Conservation (phyloP, 2,888 invertebrate genomes). For the Atherix ibis region DNA sequence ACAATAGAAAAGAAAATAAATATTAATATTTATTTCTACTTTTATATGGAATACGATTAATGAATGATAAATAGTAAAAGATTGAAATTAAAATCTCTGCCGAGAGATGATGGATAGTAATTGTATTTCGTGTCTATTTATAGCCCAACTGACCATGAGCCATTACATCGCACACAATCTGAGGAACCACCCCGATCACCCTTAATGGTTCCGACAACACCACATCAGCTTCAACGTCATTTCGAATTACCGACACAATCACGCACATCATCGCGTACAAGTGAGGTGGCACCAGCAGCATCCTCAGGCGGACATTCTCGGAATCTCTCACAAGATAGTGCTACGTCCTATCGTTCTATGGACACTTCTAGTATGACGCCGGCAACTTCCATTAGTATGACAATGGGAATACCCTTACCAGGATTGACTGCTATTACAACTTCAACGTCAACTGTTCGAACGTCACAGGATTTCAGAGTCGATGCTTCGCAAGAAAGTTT, state of each 20-base stretch:
- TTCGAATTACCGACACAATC: conserved; percentile 25
- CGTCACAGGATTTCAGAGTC: conserved; percentile 9
- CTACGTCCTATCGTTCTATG: conserved; percentile 15
- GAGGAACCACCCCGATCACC: conserved; percentile 65
- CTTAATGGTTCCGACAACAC: conserved; percentile 17
- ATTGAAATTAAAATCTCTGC: no score
- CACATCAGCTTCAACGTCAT: conserved; percentile 11
- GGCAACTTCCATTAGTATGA: conserved; percentile 9
- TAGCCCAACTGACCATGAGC: conserved; percentile 50
- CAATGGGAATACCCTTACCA: conserved; percentile 1
- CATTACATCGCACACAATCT: conserved; percentile 66
- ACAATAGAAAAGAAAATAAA: no score
- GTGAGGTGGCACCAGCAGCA: conserved; percentile 13
- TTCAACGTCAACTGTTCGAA: conserved; percentile 7
- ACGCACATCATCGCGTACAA: conserved; percentile 12
- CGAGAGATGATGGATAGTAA: no score
- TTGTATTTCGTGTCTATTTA: no score
- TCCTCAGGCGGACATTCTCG: conserved; percentile 18
- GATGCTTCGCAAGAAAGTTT: conserved; percentile 8
- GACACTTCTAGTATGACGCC: conserved; percentile 17
- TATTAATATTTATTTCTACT: no score
- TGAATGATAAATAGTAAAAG: no score
- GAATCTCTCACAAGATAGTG: conserved; percentile 17
- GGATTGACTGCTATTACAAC: conserved; percentile 5
- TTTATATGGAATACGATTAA: no score